Percentiles rank a stretch among this genome's conserved stretches.
phyloP scores from a whole-genome alignment of 2,888 invertebrate genomes.

The Strigamia crassipes region DNA sequence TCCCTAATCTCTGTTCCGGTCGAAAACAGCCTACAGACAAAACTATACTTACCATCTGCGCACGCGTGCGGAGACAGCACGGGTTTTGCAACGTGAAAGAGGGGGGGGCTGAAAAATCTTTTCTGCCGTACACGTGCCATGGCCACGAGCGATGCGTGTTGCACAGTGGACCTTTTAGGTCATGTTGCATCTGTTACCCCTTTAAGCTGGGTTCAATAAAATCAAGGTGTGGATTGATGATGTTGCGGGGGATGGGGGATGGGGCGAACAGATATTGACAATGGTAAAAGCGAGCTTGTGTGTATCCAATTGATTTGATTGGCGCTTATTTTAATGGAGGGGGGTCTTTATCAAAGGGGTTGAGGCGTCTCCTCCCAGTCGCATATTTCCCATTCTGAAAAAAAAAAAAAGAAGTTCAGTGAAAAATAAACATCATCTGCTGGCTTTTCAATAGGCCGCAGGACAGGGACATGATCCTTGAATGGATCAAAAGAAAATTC shows the following conservation, averaged over 20 bases:
- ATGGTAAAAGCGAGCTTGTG: neutral
- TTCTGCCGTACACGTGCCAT: neutral
- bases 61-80: neutral
- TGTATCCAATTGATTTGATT: neutral
- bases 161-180: slow-evolving; percentile 1
- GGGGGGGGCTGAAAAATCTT: neutral
- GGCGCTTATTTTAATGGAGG: neutral
- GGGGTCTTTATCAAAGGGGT: neutral
- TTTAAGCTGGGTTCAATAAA: neutral
- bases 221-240: neutral
- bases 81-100: neutral
- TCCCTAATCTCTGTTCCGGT: neutral
- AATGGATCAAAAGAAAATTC: neutral
- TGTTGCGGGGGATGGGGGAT: neutral
- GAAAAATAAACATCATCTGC: neutral
- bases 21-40: neutral
- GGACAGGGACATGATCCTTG: neutral
- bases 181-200: slow-evolving; percentile 12
- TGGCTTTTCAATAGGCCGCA: neutral
- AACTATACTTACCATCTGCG: neutral
- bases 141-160: neutral
- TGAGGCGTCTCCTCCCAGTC: neutral
- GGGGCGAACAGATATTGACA: neutral
- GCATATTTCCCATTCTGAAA: neutral
- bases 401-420: no score